Base-by-base conservation (phyloP, 2,113 vertebrate species). In the Amphiprion percula region DNA sequence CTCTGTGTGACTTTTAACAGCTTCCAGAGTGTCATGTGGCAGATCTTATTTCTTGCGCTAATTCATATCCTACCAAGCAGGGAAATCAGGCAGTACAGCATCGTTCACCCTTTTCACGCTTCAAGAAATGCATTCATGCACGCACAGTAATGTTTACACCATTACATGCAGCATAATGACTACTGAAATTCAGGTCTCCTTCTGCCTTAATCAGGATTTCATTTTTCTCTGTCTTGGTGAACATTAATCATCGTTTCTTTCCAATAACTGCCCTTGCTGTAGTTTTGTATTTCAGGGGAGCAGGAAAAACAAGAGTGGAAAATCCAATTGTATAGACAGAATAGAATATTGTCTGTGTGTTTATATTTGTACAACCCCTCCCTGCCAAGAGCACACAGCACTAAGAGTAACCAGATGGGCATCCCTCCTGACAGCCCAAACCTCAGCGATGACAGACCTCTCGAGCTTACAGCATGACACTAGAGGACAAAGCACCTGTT, bases 401-500 rank as follows among this genome's bases (percentile, higher is more conserved):
- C 71, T 88, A 62, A 82, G 64, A 26, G 54, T 79, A 91, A 93
- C 79, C 93, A 94, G 89, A 87, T 93, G 93, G 79, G 54, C 68
- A 52, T 79, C 65, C 61, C 88, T 87, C 49, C 67, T 85, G 80
- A 91, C 85, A 82, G n/a, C 56, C 2, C 0, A 62, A 83, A 82
- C 59, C 54, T 4, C 0, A 67, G 81, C 14, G 74, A 85, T 90
- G 92, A 92, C 88, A 94, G 91, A 84, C 47, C 37, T 74, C 86
- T 94, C 83, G 76, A 87, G 80, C 83, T 63, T 89, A 92, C 79
- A 90, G 64, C 50, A 70, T 89, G 91, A 86, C 93, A 92, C 81
- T 33, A 67, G 64, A 61, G 86, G 82, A 91, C 49, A 84, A 80
- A 84, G 82, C 95, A 95, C 94, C 95, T 95, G 95, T 93, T 93